Base-by-base conservation (phyloP, 2,113 vertebrate species). In the Tyto alba region DNA sequence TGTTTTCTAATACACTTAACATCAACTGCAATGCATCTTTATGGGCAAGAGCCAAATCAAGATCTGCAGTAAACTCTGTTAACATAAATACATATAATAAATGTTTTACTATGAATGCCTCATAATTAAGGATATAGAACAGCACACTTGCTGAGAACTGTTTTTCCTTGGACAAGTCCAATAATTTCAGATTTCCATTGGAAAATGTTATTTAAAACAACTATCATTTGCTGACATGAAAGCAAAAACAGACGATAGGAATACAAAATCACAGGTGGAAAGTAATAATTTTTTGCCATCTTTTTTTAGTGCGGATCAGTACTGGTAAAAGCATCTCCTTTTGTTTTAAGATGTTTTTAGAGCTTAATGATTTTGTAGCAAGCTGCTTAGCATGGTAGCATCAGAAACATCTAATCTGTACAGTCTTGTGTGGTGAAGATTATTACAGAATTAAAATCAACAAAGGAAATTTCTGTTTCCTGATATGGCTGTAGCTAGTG, bases 321-420 rank as follows among this genome's bases (percentile, higher is more conserved):
- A 59, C 6, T 63, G n/a, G 47, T 43, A 41, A 75, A 93, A 89
- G 4, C 21, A 55, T 34, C 9, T 87, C 32, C 10, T 73, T 76
- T 53, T 48, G 16, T 1, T 71, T 74, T 43, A 17, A 63, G 26
- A 2, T 68, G 53, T 9, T 81, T 91, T 83, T 68, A 68, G 48
- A 48, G 67, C 11, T 29, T 62, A 53, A 41, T n/a, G 25, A 47
- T 56, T 88, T 71, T 57, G 32, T 59, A 76, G 57, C n/a, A 76
- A 36, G 18, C 25, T 50, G 13, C 30, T 62, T 56, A n/a, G 23
- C 0, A 0, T 34, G 27, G 34, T 27, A 75, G n/a, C 52, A 82
- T n/a, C 23, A 41, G 38, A 15, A 89, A 60, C 8, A 74, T 13
- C 50, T 63, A 41, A 40, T 52, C 67, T 77, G 22, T 73, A 55